Evolutionary conservation across 2,113 vertebrate species (phyloP).

Genomic region (Athene noctua): DNA sequence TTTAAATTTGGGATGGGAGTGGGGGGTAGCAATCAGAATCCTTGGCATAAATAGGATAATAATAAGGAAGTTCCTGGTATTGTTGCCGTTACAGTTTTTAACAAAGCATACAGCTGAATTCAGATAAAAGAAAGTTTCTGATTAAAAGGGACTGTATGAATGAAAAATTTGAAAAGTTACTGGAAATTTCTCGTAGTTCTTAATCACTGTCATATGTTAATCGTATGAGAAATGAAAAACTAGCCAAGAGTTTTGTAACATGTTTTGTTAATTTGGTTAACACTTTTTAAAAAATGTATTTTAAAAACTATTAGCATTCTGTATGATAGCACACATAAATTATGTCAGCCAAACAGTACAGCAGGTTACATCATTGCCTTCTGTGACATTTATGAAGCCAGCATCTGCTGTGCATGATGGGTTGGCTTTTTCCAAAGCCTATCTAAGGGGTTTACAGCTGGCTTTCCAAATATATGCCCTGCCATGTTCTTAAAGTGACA

Average conservation of each 20-base stretch:
- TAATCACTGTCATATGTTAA: background rate
- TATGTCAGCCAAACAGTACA: constrained; percentile 26
- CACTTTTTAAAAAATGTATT: background rate
- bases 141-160: background rate
- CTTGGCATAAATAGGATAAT: constrained; percentile 51
- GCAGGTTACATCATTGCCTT: constrained; percentile 54
- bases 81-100: constrained; percentile 41
- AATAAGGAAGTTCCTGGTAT: constrained; percentile 51
- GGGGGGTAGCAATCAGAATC: constrained; percentile 43
- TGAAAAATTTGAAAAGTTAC: constrained; percentile 3
- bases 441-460: constrained; percentile 43
- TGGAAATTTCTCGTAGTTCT: background rate
- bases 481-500: constrained; percentile 28
- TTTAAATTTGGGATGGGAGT: constrained; percentile 52
- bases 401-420: constrained; percentile 52
- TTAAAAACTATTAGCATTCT: constrained; percentile 1
- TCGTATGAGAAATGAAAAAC: background rate
- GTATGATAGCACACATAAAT: constrained; percentile 41
- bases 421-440: constrained; percentile 32
- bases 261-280: background rate
- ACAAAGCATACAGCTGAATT: constrained; percentile 16
- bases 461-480: constrained; percentile 46
- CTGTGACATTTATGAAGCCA: constrained; percentile 62
- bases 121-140: constrained; percentile 39
- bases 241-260: background rate